Evolutionary conservation across 2,113 vertebrate genomes (phyloP), one percentile per base, ranked within the genome.

Genomic region (Pangasianodon gigas): DNA sequence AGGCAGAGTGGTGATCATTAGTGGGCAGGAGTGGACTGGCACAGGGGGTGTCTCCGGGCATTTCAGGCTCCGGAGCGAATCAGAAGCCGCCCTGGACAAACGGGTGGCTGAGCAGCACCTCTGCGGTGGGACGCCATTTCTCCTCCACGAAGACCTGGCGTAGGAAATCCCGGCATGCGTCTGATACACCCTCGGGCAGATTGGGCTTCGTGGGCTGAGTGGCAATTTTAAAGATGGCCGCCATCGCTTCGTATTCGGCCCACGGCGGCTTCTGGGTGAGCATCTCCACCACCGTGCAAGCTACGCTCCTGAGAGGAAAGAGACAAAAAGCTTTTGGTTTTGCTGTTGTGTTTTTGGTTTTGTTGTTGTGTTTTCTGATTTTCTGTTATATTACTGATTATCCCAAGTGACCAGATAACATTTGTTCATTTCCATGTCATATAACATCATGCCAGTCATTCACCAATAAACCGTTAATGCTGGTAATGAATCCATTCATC

Each of bases 191-290:
- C 0, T 97, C 97, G 0, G 97, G 97, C 80, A 98, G 96, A 44
- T 94, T 92, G 29, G 97, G 97, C 92, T 97, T 97, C 46, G 97
- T 98, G 0, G 97, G 97, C 93, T 98, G 97, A 0, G 97, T 98
- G 83, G 97, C 97, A 0, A 98, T 98, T 91, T 98, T 98, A 92
- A 98, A 98, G 92, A 98, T 98, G 46, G 97, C 97, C 0, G 97
- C 97, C 97, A 98, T 98, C 88, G 97, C 97, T 94, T 98, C 97
- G 0, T 95, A 98, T 93, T 98, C 97, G 0, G 97, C 96, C 97
- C 97, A 98, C 0, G 97, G 97, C 0, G 97, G 97, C 89, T 98
- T 98, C 93, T 98, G 97, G 0, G 97, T 98, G 93, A 98, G 52
- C 97, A 98, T 98, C 92, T 98, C 97, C 91, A 98, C 97, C 83